These are phyloP conservation scores for Pachyseris speciosa DNA, from an alignment of 64 coral and sea anemone species.

Conservation along the genomic window DNA sequence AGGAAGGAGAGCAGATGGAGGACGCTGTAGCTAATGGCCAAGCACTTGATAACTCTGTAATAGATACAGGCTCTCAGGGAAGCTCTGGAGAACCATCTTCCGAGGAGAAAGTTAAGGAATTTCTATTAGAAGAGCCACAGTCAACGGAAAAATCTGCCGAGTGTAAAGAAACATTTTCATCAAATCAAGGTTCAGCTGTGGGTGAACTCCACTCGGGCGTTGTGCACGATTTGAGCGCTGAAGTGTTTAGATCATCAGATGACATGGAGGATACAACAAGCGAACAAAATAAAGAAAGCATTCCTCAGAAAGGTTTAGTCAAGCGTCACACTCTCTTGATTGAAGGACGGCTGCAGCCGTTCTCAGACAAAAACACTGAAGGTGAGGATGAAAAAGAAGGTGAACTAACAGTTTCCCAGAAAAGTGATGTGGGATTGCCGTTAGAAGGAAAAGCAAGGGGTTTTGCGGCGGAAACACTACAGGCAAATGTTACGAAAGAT, in stretches of 20 bases:
- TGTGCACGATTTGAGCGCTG: not conserved
- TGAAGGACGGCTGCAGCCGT: slow-evolving; percentile 6
- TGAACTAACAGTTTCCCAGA: not conserved
- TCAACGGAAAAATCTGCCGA: not conserved
- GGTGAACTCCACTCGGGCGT: not conserved
- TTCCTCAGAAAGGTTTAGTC: slow-evolving; percentile 31
- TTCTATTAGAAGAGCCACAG: not conserved
- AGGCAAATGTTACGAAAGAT: not conserved
- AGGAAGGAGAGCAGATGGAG: not conserved
- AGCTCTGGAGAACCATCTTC: not conserved
- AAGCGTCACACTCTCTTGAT: slow-evolving; percentile 37
- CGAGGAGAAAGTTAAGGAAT: not conserved
- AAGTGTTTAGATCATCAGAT: not conserved
- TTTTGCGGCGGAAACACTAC: not conserved
- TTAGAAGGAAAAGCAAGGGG: not conserved
- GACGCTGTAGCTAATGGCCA: not conserved
- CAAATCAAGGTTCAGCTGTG: not conserved
- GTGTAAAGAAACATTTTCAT: not conserved
- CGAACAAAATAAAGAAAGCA: not conserved
- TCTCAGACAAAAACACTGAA: not conserved
- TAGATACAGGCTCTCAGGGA: not conserved
- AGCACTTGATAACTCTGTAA: not conserved
- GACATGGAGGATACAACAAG: not conserved
- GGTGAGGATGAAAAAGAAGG: not conserved
- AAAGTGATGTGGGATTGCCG: not conserved